A percentile compares a stretch with the other conserved stretches of the same genome.
Evolutionary conservation across 2,797 vertebrate genomes (phyloP).

Genomic region (Periophthalmus magnuspinnatus): DNA sequence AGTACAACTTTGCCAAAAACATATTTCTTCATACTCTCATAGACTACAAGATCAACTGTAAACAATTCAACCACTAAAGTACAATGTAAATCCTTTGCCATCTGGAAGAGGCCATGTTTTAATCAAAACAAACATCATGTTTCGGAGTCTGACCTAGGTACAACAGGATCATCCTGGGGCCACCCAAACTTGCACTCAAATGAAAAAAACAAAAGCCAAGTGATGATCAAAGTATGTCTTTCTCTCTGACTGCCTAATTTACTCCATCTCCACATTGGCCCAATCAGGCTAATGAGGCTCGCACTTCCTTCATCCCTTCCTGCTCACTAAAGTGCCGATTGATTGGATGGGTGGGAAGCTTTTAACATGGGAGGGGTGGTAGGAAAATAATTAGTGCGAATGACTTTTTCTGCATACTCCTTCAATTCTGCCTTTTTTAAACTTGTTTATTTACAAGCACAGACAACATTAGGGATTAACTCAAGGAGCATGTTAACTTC

Average conservation of each 20-base stretch:
- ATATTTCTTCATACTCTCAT: background rate
- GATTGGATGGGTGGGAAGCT: constrained; percentile 80
- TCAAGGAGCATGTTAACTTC: constrained; percentile 69
- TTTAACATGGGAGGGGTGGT: constrained; percentile 79
- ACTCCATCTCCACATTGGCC: constrained; percentile 65
- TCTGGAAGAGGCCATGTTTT: background rate
- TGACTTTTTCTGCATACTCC: constrained; percentile 78
- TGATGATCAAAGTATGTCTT: constrained; percentile 72
- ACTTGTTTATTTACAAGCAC: constrained; percentile 70
- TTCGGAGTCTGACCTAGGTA: background rate
- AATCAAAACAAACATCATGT: background rate
- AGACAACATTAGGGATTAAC: constrained; percentile 75
- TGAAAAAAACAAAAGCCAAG: constrained; percentile 47
- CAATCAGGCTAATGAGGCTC: constrained; percentile 78
- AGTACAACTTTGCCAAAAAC: background rate
- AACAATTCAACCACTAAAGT: no score
- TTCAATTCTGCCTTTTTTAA: constrained; percentile 61
- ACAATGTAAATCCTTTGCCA: no score
- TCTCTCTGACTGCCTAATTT: constrained; percentile 55
- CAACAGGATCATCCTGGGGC: constrained; percentile 19
- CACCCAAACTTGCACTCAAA: constrained; percentile 19
- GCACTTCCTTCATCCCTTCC: constrained; percentile 74
- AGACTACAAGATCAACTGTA: background rate
- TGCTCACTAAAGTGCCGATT: constrained; percentile 78
- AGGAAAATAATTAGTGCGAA: constrained; percentile 80